These are phyloP conservation scores for Caenorhabditis sp. DNA, from an alignment of 2,888 invertebrate genomes.

Conservation along the genomic window DNA sequence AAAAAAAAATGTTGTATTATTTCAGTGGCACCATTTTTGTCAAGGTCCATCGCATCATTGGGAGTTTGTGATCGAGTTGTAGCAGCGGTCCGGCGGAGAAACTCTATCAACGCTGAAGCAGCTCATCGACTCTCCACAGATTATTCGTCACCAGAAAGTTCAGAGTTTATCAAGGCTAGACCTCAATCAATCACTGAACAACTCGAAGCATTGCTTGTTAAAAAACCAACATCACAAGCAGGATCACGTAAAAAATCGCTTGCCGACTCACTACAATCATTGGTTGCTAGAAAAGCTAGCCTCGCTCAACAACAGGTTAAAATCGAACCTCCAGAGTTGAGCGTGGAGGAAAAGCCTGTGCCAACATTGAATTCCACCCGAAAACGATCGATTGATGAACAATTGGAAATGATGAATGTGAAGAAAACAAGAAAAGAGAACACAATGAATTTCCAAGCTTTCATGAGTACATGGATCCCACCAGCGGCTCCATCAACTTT, in stretches of 20 bases:
- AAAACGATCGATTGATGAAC: slow-evolving; percentile 5
- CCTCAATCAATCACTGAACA: slow-evolving; percentile 1
- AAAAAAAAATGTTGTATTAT: background rate
- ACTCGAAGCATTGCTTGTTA: background rate
- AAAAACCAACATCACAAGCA: background rate
- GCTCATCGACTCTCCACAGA: slow-evolving; percentile 9
- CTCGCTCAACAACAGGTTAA: background rate
- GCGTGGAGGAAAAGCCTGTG: background rate
- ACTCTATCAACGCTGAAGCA: background rate
- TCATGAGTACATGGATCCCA: no score
- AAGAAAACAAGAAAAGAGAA: background rate
- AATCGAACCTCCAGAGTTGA: background rate
- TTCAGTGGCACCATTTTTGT: slow-evolving; percentile 14
- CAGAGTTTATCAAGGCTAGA: background rate
- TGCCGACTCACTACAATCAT: background rate
- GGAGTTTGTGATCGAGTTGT: slow-evolving; percentile 10
- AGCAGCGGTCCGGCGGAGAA: background rate
- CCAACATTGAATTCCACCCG: no score
- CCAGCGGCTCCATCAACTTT: no score
- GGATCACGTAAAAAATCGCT: background rate
- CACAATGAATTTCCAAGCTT: no score
- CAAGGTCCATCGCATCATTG: slow-evolving; percentile 3
- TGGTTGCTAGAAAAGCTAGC: background rate
- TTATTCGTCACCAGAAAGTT: background rate
- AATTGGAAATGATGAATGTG: background rate